These are phyloP conservation scores for Tringa solitaria DNA, from an alignment of 2,113 vertebrate species.

Conservation along the genomic window DNA sequence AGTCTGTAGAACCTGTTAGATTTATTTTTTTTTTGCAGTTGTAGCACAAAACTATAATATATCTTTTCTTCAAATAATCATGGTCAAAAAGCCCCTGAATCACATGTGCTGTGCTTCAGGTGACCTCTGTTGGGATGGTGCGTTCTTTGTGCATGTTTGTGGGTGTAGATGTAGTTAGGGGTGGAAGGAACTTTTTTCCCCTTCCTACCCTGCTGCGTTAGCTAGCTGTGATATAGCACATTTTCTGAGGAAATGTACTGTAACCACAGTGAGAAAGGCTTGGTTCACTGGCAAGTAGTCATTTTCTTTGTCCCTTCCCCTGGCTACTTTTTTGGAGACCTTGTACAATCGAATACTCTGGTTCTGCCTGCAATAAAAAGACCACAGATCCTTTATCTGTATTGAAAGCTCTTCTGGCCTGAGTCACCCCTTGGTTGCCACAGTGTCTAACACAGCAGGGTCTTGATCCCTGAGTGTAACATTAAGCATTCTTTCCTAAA, in stretches of 20 bases:
- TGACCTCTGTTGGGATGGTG: background rate
- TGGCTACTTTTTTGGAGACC: background rate
- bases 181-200: background rate
- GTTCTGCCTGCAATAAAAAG: background rate
- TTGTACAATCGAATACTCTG: background rate
- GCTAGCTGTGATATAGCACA: background rate
- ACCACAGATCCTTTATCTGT: background rate
- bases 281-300: background rate
- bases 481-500: background rate
- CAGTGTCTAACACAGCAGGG: background rate
- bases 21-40: background rate
- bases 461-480: background rate
- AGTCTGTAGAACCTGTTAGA: background rate
- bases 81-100: background rate
- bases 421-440: background rate
- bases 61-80: background rate
- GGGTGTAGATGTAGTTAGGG: background rate
- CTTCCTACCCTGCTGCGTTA: background rate
- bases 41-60: background rate
- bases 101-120: rapidly evolving
- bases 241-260: background rate
- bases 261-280: background rate
- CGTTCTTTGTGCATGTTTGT: background rate
- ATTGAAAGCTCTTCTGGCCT: background rate
- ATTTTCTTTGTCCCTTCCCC: background rate